A percentile compares a stretch with the other conserved stretches of the same genome.
Evolutionary conservation across 2,888 invertebrate genomes (phyloP).

Genomic region (Xylocampa areola): DNA sequence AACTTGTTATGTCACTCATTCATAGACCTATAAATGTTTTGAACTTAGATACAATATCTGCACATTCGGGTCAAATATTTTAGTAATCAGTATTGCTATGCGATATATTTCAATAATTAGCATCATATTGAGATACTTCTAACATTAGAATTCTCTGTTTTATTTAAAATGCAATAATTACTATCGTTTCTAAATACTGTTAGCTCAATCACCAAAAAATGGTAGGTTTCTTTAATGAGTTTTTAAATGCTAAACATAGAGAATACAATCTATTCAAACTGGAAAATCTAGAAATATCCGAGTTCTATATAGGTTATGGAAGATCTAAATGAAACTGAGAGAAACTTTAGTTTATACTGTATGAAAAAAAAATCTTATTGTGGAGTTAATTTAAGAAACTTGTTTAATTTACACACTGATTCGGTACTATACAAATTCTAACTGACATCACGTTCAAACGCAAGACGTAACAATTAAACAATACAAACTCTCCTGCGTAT

Average conservation of each 20-base stretch:
- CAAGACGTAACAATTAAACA: constrained; percentile 41
- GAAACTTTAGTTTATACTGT: too few species aligned
- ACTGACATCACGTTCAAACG: constrained; percentile 8
- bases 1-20: constrained; percentile 28
- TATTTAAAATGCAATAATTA: background rate
- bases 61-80: constrained; percentile 45
- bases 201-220: too few species aligned
- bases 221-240: too few species aligned
- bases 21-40: constrained; percentile 21
- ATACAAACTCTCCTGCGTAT: constrained; percentile 34
- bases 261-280: too few species aligned
- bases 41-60: constrained; percentile 54
- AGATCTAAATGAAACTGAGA: too few species aligned
- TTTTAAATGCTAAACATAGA: too few species aligned
- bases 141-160: background rate
- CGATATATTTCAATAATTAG: constrained; percentile 15
- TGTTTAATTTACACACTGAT: background rate
- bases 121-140: background rate
- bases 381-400: too few species aligned
- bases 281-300: too few species aligned
- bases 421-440: constrained; percentile 1
- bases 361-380: too few species aligned
- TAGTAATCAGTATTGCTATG: constrained; percentile 32
- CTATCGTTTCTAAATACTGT: background rate
- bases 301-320: too few species aligned